Percentiles rank a stretch among this genome's conserved stretches.
phyloP scores from a whole-genome alignment of 2,113 vertebrate species.

The Origma solitaria region DNA sequence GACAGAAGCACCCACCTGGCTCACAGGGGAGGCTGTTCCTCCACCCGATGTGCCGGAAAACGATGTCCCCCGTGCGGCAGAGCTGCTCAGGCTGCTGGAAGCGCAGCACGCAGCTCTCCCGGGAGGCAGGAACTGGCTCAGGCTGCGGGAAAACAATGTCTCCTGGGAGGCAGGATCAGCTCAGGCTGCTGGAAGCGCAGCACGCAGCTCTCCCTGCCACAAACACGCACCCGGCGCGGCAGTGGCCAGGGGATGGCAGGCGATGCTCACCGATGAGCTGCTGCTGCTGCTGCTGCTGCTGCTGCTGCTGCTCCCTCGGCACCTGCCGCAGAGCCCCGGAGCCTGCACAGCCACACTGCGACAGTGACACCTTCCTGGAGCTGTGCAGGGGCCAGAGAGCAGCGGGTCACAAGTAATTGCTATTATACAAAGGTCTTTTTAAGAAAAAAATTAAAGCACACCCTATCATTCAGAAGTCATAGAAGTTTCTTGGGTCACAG shows the following conservation, averaged over 20 bases:
- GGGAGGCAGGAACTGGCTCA: too few species aligned
- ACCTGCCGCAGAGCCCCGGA: background rate
- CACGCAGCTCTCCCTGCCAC: accelerated
- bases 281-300: background rate
- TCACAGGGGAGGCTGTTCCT: background rate
- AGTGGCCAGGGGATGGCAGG: conserved; percentile 33
- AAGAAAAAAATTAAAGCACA: background rate
- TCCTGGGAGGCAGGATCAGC: accelerated
- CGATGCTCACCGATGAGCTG: background rate
- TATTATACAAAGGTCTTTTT: accelerated
- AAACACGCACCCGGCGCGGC: background rate
- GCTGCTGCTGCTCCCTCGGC: background rate
- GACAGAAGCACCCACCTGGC: accelerated
- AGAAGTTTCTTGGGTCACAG: too few species aligned
- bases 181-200: background rate
- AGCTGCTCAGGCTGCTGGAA: accelerated
- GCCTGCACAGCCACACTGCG: accelerated
- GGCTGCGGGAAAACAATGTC: accelerated
- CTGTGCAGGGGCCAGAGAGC: accelerated
- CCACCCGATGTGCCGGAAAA: accelerated
- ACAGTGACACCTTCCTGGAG: accelerated
- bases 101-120: accelerated
- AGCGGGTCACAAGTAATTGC: accelerated
- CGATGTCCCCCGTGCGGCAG: background rate
- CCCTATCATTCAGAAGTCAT: background rate